Conservation (phyloP, 2,888 invertebrate species). For the Pardosa pseudoannulata region DNA sequence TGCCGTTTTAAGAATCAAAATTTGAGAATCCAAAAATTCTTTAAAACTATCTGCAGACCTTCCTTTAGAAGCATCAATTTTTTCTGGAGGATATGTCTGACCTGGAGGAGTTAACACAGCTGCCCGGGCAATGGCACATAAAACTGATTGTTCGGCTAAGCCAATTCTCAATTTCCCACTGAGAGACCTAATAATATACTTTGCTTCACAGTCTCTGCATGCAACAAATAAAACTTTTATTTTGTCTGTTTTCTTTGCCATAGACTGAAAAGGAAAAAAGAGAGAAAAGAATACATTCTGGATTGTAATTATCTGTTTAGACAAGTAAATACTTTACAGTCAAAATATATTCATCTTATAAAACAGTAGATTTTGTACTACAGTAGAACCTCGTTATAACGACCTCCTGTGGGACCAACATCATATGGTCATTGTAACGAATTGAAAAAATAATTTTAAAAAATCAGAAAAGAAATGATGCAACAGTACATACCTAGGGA, state of each 20-base stretch:
- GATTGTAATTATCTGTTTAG: too few species aligned
- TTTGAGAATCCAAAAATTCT: constrained; percentile 84
- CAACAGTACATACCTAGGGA: too few species aligned
- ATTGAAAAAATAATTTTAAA: too few species aligned
- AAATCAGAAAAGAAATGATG: too few species aligned
- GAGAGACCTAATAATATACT: constrained; percentile 91
- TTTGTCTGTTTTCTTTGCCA: constrained; percentile 89
- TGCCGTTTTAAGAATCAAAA: constrained; percentile 90
- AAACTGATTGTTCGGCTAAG: constrained; percentile 95
- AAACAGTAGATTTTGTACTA: too few species aligned
- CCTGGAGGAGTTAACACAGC: constrained; percentile 87
- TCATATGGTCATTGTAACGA: too few species aligned
- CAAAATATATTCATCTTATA: too few species aligned
- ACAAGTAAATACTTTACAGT: too few species aligned
- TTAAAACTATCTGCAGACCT: constrained; percentile 85
- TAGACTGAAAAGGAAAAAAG: constrained; percentile 69
- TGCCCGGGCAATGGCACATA: constrained; percentile 93
- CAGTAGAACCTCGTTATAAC: too few species aligned
- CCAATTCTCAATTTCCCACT: constrained; percentile 97
- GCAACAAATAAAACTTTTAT: constrained; percentile 95
- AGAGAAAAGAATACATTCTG: too few species aligned
- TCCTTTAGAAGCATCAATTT: constrained; percentile 83
- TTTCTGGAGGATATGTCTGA: constrained; percentile 82
- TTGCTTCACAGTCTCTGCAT: constrained; percentile 90
- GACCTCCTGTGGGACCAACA: too few species aligned